A percentile compares a stretch with the other conserved stretches of the same genome.
phyloP scores from a whole-genome alignment of 2,113 vertebrate species.

The Trogon surrucura region DNA sequence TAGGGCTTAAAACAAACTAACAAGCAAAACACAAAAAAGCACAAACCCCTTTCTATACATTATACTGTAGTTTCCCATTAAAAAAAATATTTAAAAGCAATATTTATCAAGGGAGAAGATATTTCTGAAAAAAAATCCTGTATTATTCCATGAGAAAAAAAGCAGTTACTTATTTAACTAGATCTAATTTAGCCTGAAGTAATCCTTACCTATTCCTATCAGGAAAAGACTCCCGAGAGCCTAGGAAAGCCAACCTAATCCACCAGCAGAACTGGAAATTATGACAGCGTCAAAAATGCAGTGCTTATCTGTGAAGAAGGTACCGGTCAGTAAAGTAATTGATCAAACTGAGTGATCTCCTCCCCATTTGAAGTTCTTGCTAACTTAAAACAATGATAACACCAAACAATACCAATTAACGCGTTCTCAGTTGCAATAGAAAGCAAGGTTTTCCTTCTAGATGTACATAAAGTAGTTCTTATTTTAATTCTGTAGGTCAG shows the following conservation, averaged over 20 bases:
- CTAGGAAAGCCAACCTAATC: neutral
- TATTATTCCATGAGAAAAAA: neutral
- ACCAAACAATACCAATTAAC: neutral
- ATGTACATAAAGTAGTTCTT: neutral
- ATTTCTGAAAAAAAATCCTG: neutral
- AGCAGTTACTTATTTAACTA: neutral
- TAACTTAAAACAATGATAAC: neutral
- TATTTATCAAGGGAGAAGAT: neutral
- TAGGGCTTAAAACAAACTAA: neutral
- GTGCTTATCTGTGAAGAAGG: neutral
- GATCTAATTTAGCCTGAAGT: constrained; percentile 14
- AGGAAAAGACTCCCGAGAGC: neutral
- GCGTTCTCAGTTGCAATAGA: neutral
- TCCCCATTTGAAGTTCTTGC: neutral
- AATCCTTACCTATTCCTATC: neutral
- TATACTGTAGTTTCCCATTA: neutral
- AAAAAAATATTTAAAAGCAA: neutral
- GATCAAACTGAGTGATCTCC: neutral
- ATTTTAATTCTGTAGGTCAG: neutral
- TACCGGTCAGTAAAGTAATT: neutral
- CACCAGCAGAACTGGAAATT: neutral
- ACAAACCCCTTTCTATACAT: neutral
- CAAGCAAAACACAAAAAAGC: neutral
- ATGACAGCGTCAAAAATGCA: neutral
- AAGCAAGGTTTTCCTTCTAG: neutral